Base-by-base conservation (phyloP, 2,888 invertebrate species). In the Troides aeacus region DNA sequence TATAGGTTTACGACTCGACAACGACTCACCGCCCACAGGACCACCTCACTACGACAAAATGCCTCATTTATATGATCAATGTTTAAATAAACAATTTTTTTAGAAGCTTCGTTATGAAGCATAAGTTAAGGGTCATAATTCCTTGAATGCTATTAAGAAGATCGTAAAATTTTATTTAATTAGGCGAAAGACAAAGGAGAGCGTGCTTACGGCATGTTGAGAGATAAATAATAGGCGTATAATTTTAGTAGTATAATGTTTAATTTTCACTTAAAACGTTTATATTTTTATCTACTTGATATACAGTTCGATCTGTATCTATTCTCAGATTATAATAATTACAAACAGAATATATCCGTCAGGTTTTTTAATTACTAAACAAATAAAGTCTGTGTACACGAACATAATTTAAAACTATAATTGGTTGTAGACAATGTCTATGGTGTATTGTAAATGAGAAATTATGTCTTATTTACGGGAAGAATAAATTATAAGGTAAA, bases 131-230 rank as follows among this genome's bases (percentile, higher is more conserved):
- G 39, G 17, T 46, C 46, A 57, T 59, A 62, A 50, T 66, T 21
- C 36, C 62, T 17, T 30, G n/a, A 53, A 12, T 59, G 30, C 56
- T 53, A 58, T 62, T 62, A 58, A 46, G 62, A 58, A 65, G 21
- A 18, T 69, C 69, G 62, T 69, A 62, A 69, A 69, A 62, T 62
- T 57, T 56, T 50, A 62, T 69, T 69, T 65, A 65, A 69, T 69
- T 62, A 69, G 57, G 5, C 42, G 39, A 62, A 58, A 69, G 64
- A 65, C 69, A 69, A 69, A 65, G 50, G 62, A 21, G 65, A n/a
- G 62, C 57, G 57, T 36, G 42, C 57, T 57, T 46, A 64, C 46
- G 57, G 57, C 39, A 36, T 30, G 42, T 53, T 57, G 57, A 57
- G 65, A 42, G 58, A 50, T 62, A 62, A 62, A 58, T 68, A 69